These are phyloP conservation scores for Rafetus swinhoei DNA, from an alignment of 2,113 vertebrate genomes.

Conservation along the genomic window DNA sequence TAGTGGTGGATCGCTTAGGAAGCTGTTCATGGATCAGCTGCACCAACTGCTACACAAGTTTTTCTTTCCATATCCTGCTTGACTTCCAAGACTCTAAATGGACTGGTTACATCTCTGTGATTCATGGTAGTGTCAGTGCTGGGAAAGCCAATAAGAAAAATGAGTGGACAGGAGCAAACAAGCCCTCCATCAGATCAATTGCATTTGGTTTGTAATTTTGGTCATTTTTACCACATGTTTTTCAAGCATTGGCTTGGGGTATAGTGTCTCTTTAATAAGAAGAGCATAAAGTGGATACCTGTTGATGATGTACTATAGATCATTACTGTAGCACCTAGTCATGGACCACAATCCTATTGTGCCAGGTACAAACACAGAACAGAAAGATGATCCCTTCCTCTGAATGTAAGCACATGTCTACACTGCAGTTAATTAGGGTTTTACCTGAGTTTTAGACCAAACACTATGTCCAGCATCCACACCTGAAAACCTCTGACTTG, in stretches of 20 bases:
- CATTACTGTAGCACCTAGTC: constrained; percentile 62
- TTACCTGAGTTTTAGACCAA: neutral
- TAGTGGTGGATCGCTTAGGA: constrained; percentile 26
- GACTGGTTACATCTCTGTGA: constrained; percentile 29
- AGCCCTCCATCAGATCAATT: constrained; percentile 37
- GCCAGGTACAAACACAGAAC: constrained; percentile 47
- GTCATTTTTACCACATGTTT: constrained; percentile 23
- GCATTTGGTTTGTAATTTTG: constrained; percentile 27
- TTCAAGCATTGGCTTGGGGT: constrained; percentile 33
- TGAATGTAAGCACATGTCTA: neutral
- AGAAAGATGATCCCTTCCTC: constrained; percentile 1
- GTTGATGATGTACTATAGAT: constrained; percentile 14
- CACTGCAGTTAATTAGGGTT: neutral
- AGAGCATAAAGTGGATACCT: constrained; percentile 37
- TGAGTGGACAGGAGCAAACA: neutral
- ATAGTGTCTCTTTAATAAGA: constrained; percentile 49
- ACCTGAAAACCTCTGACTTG: neutral
- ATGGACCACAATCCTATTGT: constrained; percentile 17
- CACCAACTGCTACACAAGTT: neutral
- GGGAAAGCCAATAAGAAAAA: neutral
- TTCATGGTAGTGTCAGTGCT: neutral
- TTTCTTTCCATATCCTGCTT: constrained; percentile 35
- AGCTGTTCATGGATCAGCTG: constrained; percentile 38
- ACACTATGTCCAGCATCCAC: neutral
- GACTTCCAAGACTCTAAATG: constrained; percentile 47